Percentiles rank a stretch among this genome's conserved stretches.
Evolutionary conservation across 2,113 vertebrate genomes (phyloP).

Genomic region (Xenopus tropicalis): UCB_Xtro_10.0 CM004444.2:158962001-158962500

Average conservation of each 20-base stretch:
- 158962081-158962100: neutral
- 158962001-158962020: no score
- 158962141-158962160: slow-evolving; percentile 10
- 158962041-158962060: neutral
- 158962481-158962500: no score
- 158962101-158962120: slow-evolving; percentile 8
- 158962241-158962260: no score
- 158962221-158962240: no score
- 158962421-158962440: no score
- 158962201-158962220: neutral
- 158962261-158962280: no score
- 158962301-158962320: no score
- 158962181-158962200: neutral
- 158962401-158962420: no score
- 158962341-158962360: no score
- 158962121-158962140: slow-evolving; percentile 3
- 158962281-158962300: no score
- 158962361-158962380: neutral
- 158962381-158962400: neutral
- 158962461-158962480: no score
- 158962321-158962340: neutral
- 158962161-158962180: neutral
- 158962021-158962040: slow-evolving; percentile 10
- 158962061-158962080: neutral
- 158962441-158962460: no score